Base-by-base conservation (phyloP, 1,140 invertebrate genomes). In the Micrasema longulum region DNA sequence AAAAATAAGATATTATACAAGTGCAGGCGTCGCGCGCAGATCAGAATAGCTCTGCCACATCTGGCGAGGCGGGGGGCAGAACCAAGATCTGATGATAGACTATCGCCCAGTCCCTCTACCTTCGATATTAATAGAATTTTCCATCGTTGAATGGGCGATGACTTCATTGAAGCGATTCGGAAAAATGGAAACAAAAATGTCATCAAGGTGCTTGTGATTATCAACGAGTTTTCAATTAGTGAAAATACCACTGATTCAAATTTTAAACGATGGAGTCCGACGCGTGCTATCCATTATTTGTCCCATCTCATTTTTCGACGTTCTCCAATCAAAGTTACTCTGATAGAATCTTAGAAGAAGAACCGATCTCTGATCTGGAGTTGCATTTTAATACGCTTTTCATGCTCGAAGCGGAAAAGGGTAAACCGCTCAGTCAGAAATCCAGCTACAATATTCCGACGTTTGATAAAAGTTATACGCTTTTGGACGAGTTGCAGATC, bases 301-400 rank as follows among this genome's bases (percentile, higher is more conserved):
- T 71, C 1, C 70, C 69, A 2, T 60, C 70, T n/a, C 70, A 70
- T n/a, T 75, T 75, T 26, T 47, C 73, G 14, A 41, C 65, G 10
- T 43, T 35, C 31, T n/a, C 20, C 10, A 26, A n/a, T 36, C 48
- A 67, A 7, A 45, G 35, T 38, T 53, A 66, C 9, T 12, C 63
- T 2, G 68, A 75, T 11, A 41, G 41, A 26, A 35, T 64, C 16
- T 14, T 64, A 10, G 70, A 69, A 47, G 74, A 72, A 4, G 67
- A 75, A 20, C 67, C 74, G 5, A 73, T 76, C 38, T 73, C 71
- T 22, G 74, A 76, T 31, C 38, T 76, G 36, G 74, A 76, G 47
- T 35, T 71, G 5, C 74, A 76, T 35, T 76, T 76, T 48, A 76
- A 76, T n/a, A 76, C 71, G n/a, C 26, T 76, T n/a, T 76, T 76